Conservation (phyloP, 2,888 invertebrate species). For the Bhutanitis thaidina region DNA sequence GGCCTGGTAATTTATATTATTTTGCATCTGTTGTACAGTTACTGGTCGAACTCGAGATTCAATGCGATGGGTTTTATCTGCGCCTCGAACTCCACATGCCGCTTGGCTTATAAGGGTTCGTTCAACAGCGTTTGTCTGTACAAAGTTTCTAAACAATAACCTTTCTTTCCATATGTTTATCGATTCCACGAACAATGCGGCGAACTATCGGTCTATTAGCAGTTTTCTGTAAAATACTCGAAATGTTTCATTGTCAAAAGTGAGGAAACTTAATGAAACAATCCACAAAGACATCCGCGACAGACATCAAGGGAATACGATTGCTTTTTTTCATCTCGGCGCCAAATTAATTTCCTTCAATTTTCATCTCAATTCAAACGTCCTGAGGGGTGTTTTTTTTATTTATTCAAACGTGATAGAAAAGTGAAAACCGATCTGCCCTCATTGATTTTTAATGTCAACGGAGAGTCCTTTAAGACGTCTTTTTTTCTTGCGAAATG, state of each 20-base stretch:
- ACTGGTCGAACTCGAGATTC: too few species aligned
- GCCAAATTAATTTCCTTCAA: constrained; percentile 28
- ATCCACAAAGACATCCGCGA: constrained; percentile 14
- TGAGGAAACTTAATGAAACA: not conserved
- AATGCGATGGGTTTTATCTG: too few species aligned
- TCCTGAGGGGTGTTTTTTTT: not conserved
- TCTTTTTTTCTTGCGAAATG: not conserved
- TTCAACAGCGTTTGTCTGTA: too few species aligned
- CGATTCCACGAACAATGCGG: too few species aligned
- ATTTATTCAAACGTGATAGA: constrained; percentile 3
- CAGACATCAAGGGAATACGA: constrained; percentile 21
- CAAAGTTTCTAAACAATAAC: too few species aligned
- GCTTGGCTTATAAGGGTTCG: too few species aligned
- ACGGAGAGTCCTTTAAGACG: not conserved
- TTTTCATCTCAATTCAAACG: constrained; percentile 24
- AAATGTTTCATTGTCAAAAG: not conserved
- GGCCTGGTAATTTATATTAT: too few species aligned
- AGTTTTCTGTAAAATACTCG: not conserved
- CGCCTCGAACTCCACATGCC: too few species aligned
- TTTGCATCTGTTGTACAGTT: too few species aligned
- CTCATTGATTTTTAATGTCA: constrained; percentile 12
- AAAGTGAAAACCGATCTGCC: not conserved
- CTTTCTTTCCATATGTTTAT: too few species aligned
- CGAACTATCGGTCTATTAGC: too few species aligned
- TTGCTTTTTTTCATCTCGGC: constrained; percentile 23